Evolutionary conservation across 1,140 invertebrate species (phyloP).

Genomic region (Drosophila kanapiae): DNA sequence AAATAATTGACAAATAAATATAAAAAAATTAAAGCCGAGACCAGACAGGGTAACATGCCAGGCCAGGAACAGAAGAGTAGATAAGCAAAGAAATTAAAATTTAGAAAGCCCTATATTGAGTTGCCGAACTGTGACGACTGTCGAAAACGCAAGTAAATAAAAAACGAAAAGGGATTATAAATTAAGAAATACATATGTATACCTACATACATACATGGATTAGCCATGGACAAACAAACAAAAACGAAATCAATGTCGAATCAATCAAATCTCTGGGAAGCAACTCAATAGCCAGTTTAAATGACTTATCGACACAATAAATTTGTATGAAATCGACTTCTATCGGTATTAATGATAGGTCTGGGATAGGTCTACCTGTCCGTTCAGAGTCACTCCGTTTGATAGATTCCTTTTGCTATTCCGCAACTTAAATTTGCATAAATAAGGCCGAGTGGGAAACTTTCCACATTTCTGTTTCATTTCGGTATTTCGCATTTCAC

Average conservation of each 20-base stretch:
- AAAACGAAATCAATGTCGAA: neutral
- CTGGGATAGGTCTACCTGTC: no score
- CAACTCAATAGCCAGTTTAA: slow-evolving; percentile 5
- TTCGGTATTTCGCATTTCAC: slow-evolving; percentile 10
- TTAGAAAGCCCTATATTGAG: slow-evolving; percentile 31
- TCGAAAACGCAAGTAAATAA: slow-evolving; percentile 9
- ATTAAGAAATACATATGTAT: slow-evolving; percentile 1
- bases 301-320: neutral
- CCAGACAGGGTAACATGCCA: neutral
- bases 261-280: neutral
- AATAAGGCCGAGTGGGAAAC: slow-evolving; percentile 8
- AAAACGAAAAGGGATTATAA: slow-evolving; percentile 7
- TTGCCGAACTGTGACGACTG: slow-evolving; percentile 20
- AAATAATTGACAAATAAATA: slow-evolving; percentile 29
- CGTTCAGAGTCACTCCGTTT: slow-evolving; percentile 7
- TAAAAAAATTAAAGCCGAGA: slow-evolving; percentile 33
- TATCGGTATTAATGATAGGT: neutral
- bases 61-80: slow-evolving; percentile 7
- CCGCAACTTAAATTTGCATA: slow-evolving; percentile 14
- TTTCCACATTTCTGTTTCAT: slow-evolving; percentile 16
- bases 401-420: slow-evolving; percentile 1
- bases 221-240: neutral
- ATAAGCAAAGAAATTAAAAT: slow-evolving; percentile 67
- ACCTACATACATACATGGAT: no score
- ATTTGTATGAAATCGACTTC: neutral